A percentile compares a stretch with the other conserved stretches of the same genome.
Conservation (phyloP, 2,113 vertebrate species). For the Ameiurus melas region DNA sequence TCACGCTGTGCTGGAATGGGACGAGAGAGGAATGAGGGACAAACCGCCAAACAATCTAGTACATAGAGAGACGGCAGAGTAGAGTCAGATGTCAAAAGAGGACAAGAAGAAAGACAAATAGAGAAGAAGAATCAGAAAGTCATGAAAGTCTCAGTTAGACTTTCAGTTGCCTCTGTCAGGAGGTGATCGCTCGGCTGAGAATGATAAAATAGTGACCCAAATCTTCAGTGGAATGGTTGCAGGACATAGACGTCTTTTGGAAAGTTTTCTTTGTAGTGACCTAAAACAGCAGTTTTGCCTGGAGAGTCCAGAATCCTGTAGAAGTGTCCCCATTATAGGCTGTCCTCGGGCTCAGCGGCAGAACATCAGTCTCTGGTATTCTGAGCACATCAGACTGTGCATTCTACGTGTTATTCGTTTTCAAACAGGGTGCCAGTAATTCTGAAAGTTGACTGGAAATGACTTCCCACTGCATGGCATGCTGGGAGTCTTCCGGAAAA, state of each 20-base stretch:
- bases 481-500: conserved; percentile 40
- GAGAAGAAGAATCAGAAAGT: not conserved
- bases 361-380: not conserved
- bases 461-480: conserved; percentile 30
- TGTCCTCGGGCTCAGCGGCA: not conserved
- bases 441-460: too few species aligned
- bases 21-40: conserved; percentile 28
- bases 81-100: conserved; percentile 5
- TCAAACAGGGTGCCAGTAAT: not conserved
- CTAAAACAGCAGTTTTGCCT: not conserved
- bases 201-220: not conserved
- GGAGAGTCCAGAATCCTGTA: not conserved
- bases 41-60: not conserved
- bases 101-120: not conserved
- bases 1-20: conserved; percentile 20
- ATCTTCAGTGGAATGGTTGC: not conserved
- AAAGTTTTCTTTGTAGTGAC: not conserved
- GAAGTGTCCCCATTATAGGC: not conserved
- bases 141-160: not conserved
- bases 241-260: too few species aligned
- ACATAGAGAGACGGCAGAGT: conserved; percentile 43
- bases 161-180: too few species aligned
- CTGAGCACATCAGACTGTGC: not conserved
- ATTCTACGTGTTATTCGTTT: not conserved
- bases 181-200: too few species aligned